These are phyloP conservation scores for Sebastes hubbsi DNA, from an alignment of 2,797 vertebrate genomes.

Conservation along the genomic window DNA sequence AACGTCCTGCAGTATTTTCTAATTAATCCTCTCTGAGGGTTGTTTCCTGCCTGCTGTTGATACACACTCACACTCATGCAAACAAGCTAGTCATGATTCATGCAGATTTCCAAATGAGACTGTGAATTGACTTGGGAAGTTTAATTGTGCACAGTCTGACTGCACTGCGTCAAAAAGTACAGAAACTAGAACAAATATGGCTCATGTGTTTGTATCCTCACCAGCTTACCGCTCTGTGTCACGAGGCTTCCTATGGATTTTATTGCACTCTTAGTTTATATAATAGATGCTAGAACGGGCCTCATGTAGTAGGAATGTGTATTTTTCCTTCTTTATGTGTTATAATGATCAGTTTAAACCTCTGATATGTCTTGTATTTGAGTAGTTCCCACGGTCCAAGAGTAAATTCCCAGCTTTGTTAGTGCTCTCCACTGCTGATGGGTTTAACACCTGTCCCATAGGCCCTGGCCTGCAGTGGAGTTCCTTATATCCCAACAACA, in stretches of 20 bases:
- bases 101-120: conserved; percentile 44
- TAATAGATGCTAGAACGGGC: not conserved
- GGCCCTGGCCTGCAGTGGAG: not conserved
- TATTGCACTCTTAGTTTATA: not conserved
- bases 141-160: conserved; percentile 33
- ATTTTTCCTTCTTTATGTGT: not conserved
- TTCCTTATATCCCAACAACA: not conserved
- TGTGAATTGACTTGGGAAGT: conserved; percentile 19
- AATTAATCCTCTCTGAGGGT: conserved; percentile 51
- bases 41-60: conserved; percentile 34
- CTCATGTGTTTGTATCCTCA: not conserved
- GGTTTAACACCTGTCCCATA: conserved; percentile 50
- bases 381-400: conserved; percentile 11
- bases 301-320: not conserved
- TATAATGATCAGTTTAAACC: not conserved
- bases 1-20: conserved; percentile 59
- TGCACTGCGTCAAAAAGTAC: conserved; percentile 58
- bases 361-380: conserved; percentile 10
- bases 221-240: not conserved
- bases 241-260: not conserved
- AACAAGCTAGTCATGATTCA: conserved; percentile 48
- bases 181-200: conserved; percentile 22
- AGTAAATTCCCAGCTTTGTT: not conserved
- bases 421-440: conserved; percentile 33
- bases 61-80: conserved; percentile 1